Percentiles rank a stretch among this genome's conserved stretches.
Evolutionary conservation across 2,797 vertebrate species (phyloP).

Genomic region (Gephyroberyx darwinii): DNA sequence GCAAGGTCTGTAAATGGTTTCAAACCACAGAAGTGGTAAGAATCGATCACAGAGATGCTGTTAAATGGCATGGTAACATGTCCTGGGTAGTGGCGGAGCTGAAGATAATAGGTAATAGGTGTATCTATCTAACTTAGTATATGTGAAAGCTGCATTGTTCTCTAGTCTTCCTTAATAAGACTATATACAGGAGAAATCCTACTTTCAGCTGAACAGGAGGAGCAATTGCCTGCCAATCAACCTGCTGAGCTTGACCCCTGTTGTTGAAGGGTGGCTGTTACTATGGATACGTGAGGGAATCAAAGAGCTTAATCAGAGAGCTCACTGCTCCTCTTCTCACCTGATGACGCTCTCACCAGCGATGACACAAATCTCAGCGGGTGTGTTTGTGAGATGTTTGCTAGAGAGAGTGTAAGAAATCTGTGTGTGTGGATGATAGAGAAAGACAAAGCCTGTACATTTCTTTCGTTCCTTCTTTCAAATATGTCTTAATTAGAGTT

Average conservation of each 20-base stretch:
- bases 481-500: not conserved
- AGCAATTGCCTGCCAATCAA: slow-evolving; percentile 53
- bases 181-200: slow-evolving; percentile 6
- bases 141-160: not conserved
- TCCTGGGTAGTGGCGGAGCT: too few species aligned
- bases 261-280: slow-evolving; percentile 60
- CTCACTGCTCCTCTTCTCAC: slow-evolving; percentile 67
- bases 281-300: slow-evolving; percentile 71
- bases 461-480: not conserved
- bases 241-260: slow-evolving; percentile 59
- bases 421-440: slow-evolving; percentile 24
- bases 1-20: not conserved
- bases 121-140: too few species aligned
- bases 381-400: slow-evolving; percentile 23
- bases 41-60: not conserved
- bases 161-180: slow-evolving; percentile 6
- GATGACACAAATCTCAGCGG: slow-evolving; percentile 56
- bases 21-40: not conserved
- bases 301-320: slow-evolving; percentile 42
- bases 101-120: too few species aligned
- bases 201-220: slow-evolving; percentile 34
- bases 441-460: not conserved
- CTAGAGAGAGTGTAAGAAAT: slow-evolving; percentile 33
- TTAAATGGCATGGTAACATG: not conserved
- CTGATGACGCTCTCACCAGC: slow-evolving; percentile 64